Evolutionary conservation across 2,113 vertebrate genomes (phyloP), one percentile per base, ranked within the genome.

Genomic region (Dromas ardeola): DNA sequence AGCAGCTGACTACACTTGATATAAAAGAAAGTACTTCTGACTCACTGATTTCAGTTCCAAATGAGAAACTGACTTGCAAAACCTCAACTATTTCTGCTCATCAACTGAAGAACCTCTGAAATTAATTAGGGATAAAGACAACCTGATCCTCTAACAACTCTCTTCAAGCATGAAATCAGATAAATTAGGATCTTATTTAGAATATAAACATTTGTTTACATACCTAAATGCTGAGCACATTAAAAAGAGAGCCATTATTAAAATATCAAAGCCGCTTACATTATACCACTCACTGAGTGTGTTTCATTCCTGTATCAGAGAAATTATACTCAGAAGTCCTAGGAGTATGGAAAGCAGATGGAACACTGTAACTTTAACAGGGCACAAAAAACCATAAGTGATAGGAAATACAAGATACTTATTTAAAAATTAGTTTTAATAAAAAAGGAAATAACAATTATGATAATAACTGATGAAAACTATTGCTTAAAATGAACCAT

Each of bases 391-490:
- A 47, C 4, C 15, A 10, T 9, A 84, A 49, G 58, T 70, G 53
- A 94, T 6, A 91, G 26, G 22, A 92, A 95, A 93, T 58, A 85
- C 23, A 80, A 25, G 11, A 66, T 12, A 43, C 2, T 79, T 94
- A 38, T 26, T 93, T 66, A 0, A 4, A 63, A 95, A 87, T 4
- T 56, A 6, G 30, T 97, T 97, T 97, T 93, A 96, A 89, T 96
- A 77, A 70, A 93, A 96, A 85, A 26, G 0, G 29, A 89, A 89
- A 47, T 42, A 87, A 34, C 45, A 47, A 29, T 58, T 36, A 55
- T 15, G 10, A 30, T 38, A 72, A 43, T 16, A 67, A 73, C 17
- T 45, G 72, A 56, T 30, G 23, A 49, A 91, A 86, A 63, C 26
- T 14, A 49, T 16, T 38, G 20, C 50, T 91, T 80, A 62, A 72